A percentile compares a stretch with the other conserved stretches of the same genome.
Conservation (phyloP, 2,113 vertebrate species). For the Ictalurus furcatus region DNA sequence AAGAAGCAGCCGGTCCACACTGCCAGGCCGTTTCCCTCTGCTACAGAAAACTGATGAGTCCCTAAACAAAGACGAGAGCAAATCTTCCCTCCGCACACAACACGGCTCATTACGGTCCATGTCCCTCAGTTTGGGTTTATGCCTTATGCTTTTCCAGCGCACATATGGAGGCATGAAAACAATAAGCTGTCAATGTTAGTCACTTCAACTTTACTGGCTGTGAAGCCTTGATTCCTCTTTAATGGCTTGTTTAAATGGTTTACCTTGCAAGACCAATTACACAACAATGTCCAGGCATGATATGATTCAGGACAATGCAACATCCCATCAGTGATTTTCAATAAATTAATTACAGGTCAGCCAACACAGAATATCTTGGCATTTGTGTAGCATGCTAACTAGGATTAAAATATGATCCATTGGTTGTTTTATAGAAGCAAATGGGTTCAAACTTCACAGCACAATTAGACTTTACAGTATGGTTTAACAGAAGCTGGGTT, state of each 20-base stretch:
- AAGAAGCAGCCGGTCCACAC: constrained; percentile 62
- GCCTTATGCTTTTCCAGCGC: constrained; percentile 17
- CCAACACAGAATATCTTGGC: not conserved
- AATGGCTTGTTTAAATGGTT: constrained; percentile 35
- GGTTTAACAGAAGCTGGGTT: not conserved
- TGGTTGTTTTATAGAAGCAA: not conserved
- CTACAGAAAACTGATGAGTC: constrained; percentile 35
- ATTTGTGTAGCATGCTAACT: constrained; percentile 12
- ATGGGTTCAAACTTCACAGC: not conserved
- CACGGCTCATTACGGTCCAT: constrained; percentile 28
- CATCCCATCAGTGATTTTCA: constrained; percentile 21
- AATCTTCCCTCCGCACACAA: constrained; percentile 7
- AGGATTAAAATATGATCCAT: not conserved
- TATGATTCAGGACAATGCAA: constrained; percentile 5
- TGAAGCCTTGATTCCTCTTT: constrained; percentile 16
- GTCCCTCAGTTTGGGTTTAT: constrained; percentile 12
- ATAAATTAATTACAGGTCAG: constrained; percentile 32
- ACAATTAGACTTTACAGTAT: not conserved
- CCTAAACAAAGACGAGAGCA: constrained; percentile 45
- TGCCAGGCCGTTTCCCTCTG: constrained; percentile 40
- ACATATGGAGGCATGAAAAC: constrained; percentile 1
- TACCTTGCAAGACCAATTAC: constrained; percentile 27
- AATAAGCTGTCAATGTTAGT: not conserved
- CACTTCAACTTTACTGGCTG: not conserved
- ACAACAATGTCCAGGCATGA: constrained; percentile 13